Percentiles rank a stretch among this genome's conserved stretches.
These are phyloP conservation scores for Mycteria americana DNA, from an alignment of 2,797 vertebrate genomes.

Conservation along the genomic window DNA sequence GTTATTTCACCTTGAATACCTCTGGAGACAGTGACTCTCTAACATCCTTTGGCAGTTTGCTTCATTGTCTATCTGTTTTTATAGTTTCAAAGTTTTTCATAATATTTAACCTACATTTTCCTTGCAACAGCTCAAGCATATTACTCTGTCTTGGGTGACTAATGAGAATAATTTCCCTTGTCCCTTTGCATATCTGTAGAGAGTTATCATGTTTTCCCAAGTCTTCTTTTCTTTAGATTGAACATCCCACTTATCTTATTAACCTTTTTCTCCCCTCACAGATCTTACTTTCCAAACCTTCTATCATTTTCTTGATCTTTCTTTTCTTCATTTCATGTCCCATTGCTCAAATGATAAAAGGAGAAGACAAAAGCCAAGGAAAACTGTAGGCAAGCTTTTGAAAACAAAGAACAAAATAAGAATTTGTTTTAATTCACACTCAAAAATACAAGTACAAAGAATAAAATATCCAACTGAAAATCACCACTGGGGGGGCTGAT, in stretches of 20 bases:
- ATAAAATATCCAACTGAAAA: conserved; percentile 48
- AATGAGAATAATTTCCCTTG: conserved; percentile 64
- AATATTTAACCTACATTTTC: conserved; percentile 61
- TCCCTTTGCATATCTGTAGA: conserved; percentile 48
- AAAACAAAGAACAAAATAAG: conserved; percentile 66
- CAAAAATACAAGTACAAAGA: conserved; percentile 50
- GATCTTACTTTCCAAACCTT: conserved; percentile 50
- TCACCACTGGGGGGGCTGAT: conserved; percentile 49
- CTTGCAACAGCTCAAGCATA: conserved; percentile 39
- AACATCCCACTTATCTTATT: conserved; percentile 56
- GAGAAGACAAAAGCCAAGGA: conserved; percentile 52
- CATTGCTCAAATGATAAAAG: conserved; percentile 63
- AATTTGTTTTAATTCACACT: conserved; percentile 64
- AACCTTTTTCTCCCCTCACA: conserved; percentile 52
- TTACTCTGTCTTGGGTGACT: conserved; percentile 55
- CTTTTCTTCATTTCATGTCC: conserved; percentile 59
- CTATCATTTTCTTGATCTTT: conserved; percentile 67
- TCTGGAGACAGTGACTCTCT: background rate
- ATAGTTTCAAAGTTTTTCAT: conserved; percentile 28
- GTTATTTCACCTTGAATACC: conserved; percentile 28
- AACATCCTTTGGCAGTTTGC: conserved; percentile 21
- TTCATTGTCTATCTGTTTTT: conserved; percentile 29
- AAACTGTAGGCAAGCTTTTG: conserved; percentile 58
- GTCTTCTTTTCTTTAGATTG: conserved; percentile 42
- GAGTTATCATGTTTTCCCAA: conserved; percentile 53